Evolutionary conservation across 2,888 invertebrate species (phyloP), one percentile per base, ranked within the genome.

Genomic region (Drosophila bunnanda): DNA sequence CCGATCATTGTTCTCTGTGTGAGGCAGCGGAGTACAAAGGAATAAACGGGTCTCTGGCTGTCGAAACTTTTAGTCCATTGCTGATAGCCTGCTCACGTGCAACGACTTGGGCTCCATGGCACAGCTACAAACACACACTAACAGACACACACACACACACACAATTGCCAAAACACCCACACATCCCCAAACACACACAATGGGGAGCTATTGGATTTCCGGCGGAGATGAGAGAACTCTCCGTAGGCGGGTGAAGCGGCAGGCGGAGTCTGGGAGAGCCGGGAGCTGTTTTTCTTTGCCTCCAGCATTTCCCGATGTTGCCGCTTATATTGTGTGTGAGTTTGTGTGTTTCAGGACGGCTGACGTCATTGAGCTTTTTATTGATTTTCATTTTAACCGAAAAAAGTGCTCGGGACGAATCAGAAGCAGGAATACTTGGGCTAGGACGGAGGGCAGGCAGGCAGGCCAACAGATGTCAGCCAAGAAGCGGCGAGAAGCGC

Each of bases 321-420:
- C 22, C 15, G 61, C 53, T 48, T 50, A 34, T 17, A 13, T 66
- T 61, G 34, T 53, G 36, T 48, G 25, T 56, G 75, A 43, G 52
- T 68, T 53, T 71, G 61, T 52, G 61, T 68, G 78, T 78, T 70
- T 75, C 67, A 59, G 75, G 74, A 60, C 75, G 73, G 78, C 84
- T 90, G 91, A 90, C 90, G 90, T 90, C 90, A 90, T 89, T 85
- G 88, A 91, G 91, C 90, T 89, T 90, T 90, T 83, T 89, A 90
- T 90, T 89, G 90, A 90, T 90, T 90, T 90, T 88, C 78, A 67
- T 80, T 75, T 82, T 76, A 41, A 71, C 66, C 74, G 52, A 81
- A 84, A 76, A 78, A 76, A 71, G 53, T 12, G 22, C 32, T 52
- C 43, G 65, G 64, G 70, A 66, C 64, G 58, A 66, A 50, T 61